Conservation (phyloP, 2,113 vertebrate species). For the Saguinus imperator region DNA sequence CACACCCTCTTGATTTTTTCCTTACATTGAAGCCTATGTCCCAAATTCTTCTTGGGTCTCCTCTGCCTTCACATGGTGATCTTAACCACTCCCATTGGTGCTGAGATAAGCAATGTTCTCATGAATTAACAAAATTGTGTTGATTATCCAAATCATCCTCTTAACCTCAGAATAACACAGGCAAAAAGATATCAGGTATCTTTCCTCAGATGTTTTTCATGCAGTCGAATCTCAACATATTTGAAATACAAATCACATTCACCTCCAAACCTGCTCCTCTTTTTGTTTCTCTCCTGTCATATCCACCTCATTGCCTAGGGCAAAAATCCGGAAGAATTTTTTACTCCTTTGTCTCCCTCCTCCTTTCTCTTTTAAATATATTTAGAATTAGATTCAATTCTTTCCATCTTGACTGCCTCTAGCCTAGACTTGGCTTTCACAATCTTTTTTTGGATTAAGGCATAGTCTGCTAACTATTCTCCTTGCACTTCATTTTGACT, state of each 20-base stretch:
- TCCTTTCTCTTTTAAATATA: background rate
- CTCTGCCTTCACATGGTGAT: background rate
- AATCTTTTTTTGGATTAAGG: background rate
- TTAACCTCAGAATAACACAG: background rate
- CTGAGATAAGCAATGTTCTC: background rate
- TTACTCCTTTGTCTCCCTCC: background rate
- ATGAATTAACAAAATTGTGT: background rate
- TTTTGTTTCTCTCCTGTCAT: background rate
- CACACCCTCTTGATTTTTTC: background rate
- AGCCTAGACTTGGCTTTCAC: background rate
- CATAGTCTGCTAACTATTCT: background rate
- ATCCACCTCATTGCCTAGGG: background rate
- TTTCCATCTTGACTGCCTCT: background rate
- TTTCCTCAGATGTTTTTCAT: background rate
- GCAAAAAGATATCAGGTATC: background rate
- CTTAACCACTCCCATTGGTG: background rate
- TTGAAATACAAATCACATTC: constrained; percentile 6
- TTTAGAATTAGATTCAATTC: background rate
- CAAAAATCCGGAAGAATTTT: background rate
- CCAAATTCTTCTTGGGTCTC: background rate
- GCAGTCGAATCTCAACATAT: background rate
- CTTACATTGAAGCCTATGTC: background rate
- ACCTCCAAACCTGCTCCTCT: background rate
- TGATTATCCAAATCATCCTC: background rate
- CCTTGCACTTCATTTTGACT: background rate